phyloP scores from a whole-genome alignment of 2,888 invertebrate genomes.

The Tachina fera region DNA sequence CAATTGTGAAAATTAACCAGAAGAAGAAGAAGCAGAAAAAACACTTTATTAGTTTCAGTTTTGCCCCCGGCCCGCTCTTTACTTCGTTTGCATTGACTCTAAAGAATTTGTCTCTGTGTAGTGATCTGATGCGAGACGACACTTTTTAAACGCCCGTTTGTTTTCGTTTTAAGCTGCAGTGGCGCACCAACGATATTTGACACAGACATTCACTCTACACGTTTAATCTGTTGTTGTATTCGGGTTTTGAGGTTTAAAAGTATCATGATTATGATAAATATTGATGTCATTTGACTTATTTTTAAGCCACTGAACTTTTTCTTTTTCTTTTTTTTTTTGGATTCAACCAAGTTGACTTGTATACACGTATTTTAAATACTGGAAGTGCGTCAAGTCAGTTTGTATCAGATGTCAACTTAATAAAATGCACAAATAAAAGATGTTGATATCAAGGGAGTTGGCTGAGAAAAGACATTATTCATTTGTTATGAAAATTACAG shows the following conservation, averaged over 20 bases:
- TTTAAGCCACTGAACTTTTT: slow-evolving; percentile 68
- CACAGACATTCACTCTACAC: slow-evolving; percentile 50
- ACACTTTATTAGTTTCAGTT: slow-evolving; percentile 39
- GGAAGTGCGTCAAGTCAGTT: slow-evolving; percentile 71
- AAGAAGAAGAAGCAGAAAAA: slow-evolving; percentile 12
- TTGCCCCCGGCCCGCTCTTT: slow-evolving; percentile 4
- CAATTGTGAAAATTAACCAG: slow-evolving; percentile 64
- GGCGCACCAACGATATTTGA: slow-evolving; percentile 58
- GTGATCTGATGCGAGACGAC: slow-evolving; percentile 69
- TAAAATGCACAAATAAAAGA: slow-evolving; percentile 42
- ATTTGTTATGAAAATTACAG: not conserved
- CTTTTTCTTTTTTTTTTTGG: not conserved
- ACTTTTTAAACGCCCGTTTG: slow-evolving; percentile 50
- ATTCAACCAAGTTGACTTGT: slow-evolving; percentile 39
- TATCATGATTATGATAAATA: slow-evolving; percentile 70
- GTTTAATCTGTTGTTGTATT: slow-evolving; percentile 50
- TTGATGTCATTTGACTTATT: slow-evolving; percentile 72
- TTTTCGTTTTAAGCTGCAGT: slow-evolving; percentile 40
- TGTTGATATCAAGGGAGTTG: not conserved
- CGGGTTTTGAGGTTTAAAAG: slow-evolving; percentile 45
- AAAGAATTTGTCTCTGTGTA: slow-evolving; percentile 49
- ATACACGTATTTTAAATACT: slow-evolving; percentile 59
- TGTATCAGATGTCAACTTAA: slow-evolving; percentile 64
- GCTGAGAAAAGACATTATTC: not conserved
- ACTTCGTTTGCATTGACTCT: slow-evolving; percentile 8